Conservation (phyloP, 2,113 vertebrate genomes). For the Actinemys pallida region DNA sequence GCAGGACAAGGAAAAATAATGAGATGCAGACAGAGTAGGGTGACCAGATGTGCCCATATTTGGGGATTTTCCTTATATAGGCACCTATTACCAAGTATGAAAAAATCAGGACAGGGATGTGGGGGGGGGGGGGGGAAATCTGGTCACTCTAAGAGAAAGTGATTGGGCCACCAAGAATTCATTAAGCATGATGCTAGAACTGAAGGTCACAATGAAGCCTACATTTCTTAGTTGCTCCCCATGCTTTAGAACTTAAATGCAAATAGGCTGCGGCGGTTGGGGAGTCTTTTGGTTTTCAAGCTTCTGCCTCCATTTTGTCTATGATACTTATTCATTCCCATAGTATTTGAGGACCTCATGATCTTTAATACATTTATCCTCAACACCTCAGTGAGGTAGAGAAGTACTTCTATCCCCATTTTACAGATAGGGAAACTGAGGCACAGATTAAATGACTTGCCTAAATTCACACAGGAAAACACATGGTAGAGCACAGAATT, state of each 20-base stretch:
- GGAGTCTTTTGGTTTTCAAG: neutral
- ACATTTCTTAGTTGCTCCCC: neutral
- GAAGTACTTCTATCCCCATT: neutral
- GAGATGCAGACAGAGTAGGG: neutral
- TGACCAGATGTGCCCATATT: no score
- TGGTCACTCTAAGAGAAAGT: neutral
- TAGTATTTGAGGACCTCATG: neutral
- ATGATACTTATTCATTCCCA: neutral
- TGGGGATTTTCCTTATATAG: no score
- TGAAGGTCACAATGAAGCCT: neutral
- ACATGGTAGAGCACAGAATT: neutral
- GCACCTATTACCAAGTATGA: no score
- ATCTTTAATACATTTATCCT: neutral
- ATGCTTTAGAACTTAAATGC: neutral
- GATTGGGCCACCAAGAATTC: neutral
- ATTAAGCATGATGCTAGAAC: fast-evolving
- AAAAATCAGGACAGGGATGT: no score
- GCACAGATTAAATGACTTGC: neutral
- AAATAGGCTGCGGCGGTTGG: neutral
- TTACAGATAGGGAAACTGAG: neutral
- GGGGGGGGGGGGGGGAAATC: no score
- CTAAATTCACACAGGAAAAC: neutral
- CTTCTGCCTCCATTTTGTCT: neutral
- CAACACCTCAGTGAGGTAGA: neutral
- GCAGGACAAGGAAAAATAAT: neutral